Evolutionary conservation across 2,888 invertebrate species (phyloP).

Genomic region (Torymus auratus): DNA sequence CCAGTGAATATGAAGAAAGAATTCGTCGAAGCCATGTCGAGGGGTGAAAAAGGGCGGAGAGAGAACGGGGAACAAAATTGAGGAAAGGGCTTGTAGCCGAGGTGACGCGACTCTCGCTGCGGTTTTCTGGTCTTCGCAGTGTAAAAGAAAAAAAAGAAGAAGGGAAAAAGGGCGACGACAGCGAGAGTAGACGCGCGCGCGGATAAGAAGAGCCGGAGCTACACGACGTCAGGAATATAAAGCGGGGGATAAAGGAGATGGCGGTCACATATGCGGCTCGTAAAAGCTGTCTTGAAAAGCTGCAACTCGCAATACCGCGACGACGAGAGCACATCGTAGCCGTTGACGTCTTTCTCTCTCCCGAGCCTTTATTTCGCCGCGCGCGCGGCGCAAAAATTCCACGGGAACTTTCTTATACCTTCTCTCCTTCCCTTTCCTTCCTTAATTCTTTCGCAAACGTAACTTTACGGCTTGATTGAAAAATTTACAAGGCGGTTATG

Average conservation of each 20-base stretch:
- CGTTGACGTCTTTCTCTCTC: constrained; percentile 32
- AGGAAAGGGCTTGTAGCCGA: not conserved
- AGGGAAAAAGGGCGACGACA: constrained; percentile 9
- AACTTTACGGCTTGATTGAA: constrained; percentile 39
- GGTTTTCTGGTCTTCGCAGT: too few relatives aligned
- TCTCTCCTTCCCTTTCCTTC: not conserved
- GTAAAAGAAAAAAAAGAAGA: not conserved
- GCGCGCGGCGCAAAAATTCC: constrained; percentile 7
- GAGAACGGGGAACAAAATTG: not conserved
- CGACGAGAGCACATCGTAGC: constrained; percentile 58
- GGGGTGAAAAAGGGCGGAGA: constrained; percentile 34
- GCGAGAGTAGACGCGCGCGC: constrained; percentile 9
- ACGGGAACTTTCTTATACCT: not conserved
- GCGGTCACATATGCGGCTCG: constrained; percentile 71
- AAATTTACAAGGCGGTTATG: constrained; percentile 29
- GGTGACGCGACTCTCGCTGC: too few relatives aligned
- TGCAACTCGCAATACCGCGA: constrained; percentile 63
- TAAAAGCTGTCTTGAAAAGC: constrained; percentile 70
- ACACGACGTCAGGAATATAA: constrained; percentile 71
- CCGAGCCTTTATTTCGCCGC: not conserved
- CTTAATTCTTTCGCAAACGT: constrained; percentile 32
- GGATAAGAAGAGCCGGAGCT: constrained; percentile 57
- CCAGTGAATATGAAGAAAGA: constrained; percentile 74
- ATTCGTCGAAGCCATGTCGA: constrained; percentile 64
- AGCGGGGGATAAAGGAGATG: constrained; percentile 69